phyloP scores from a whole-genome alignment of 1,140 invertebrate species.

The Aphidius ervi region DNA sequence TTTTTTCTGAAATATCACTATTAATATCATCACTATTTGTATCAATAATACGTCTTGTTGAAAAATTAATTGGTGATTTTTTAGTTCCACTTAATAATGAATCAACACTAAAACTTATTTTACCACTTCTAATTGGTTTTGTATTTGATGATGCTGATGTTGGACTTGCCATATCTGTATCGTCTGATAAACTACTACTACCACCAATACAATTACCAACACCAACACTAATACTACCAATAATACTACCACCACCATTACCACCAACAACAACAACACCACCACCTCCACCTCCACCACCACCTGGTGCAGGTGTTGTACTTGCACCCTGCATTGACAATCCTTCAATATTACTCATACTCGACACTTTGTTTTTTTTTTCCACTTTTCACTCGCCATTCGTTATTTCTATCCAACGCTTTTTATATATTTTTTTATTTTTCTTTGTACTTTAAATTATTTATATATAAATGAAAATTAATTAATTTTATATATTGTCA shows the following conservation, averaged over 20 bases:
- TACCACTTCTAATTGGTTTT: conserved; percentile 45
- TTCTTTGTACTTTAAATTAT: no score
- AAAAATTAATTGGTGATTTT: conserved; percentile 33
- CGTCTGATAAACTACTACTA: conserved; percentile 35
- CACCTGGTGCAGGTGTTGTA: conserved; percentile 6
- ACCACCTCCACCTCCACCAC: conserved; percentile 25
- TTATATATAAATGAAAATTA: no score
- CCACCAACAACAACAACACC: no score
- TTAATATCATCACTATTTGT: conserved; percentile 9
- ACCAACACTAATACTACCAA: no score
- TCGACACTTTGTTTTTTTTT: background rate
- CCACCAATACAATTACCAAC: conserved; percentile 14
- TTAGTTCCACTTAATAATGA: conserved; percentile 47
- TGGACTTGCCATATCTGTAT: conserved; percentile 46
- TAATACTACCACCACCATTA: no score
- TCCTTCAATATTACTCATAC: conserved; percentile 39
- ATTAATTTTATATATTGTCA: no score
- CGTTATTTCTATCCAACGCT: background rate
- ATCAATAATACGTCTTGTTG: conserved; percentile 10
- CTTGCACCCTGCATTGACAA: conserved; percentile 39
- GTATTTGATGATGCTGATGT: conserved; percentile 45
- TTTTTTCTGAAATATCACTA: conserved; percentile 25
- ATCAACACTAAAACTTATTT: conserved; percentile 52
- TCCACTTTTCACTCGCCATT: conserved; percentile 8
- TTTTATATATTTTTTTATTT: no score